Base-by-base conservation (phyloP, 2,797 vertebrate genomes). In the Mergus octosetaceus region DNA sequence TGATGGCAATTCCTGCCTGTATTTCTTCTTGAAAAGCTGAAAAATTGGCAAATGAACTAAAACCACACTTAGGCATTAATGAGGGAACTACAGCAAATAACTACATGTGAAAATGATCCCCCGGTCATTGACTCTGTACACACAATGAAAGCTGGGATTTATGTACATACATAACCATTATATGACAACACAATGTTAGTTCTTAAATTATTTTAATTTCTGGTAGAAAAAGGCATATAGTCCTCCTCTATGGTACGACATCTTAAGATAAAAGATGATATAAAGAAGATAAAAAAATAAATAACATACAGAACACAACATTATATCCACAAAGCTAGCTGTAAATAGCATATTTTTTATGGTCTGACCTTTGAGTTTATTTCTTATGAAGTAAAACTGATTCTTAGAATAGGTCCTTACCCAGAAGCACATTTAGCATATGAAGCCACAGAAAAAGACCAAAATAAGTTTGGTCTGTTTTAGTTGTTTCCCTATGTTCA, bases 1-100 rank as follows among this genome's bases (percentile, higher is more conserved):
- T 93, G 95, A 94, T 96, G 94, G 90, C 54, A 88, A 77, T 62
- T 94, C 57, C 45, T 93, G 87, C 45, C 38, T 89, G 7, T 56
- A 65, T 71, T 96, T 93, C 83, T 88, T 94, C 64, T 93, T 89
- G 91, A 91, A 82, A 96, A 87, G 85, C 38, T 80, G 61, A 93
- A 94, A 91, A 94, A 74, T 39, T 90, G 93, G 68, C 74, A 97
- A 92, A 93, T 80, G 68, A 80, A 93, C 74, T 87, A 76, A 95
- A 94, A n/a, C 53, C 74, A 77, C 2, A 1, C 54, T 90, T 89
- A 80, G 75, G 45, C 62, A 87, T 75, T 91, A 94, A 94, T 93
- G 85, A 89, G 71, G 71, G 54, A 87, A 85, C 61, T 93, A 47
- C 5, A 85, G 77, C 57, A 91, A 96, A 85, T 64, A 84, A 87